Evolutionary conservation across 2,888 invertebrate species (phyloP).

Genomic region (Caenorhabditis japonica): DNA sequence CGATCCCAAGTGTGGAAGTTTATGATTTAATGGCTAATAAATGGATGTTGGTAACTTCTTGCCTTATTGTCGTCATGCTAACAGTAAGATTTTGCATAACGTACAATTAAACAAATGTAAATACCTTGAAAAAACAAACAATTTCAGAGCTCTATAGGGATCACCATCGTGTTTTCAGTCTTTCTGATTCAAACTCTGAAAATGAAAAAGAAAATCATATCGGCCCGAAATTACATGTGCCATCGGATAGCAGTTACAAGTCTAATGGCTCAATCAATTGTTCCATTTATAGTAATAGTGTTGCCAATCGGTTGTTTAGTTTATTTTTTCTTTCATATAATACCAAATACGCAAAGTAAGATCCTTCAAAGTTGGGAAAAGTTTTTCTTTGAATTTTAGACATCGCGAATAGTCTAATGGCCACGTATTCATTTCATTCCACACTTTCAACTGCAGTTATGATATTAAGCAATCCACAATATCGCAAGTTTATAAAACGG

Average conservation of each 20-base stretch:
- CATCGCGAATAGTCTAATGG: slow-evolving; percentile 37
- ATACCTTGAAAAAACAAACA: not conserved
- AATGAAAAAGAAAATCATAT: slow-evolving; percentile 5
- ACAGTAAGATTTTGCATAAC: too few species aligned
- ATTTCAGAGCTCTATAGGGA: slow-evolving; percentile 33
- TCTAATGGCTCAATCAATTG: slow-evolving; percentile 41
- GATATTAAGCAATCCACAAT: slow-evolving; percentile 46
- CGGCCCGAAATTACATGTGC: slow-evolving; percentile 20
- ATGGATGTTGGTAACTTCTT: slow-evolving; percentile 15
- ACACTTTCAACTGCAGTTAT: slow-evolving; percentile 38
- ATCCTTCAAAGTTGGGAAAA: too few species aligned
- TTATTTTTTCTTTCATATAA: slow-evolving; percentile 24
- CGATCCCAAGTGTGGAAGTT: slow-evolving; percentile 15
- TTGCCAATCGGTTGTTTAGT: slow-evolving; percentile 24
- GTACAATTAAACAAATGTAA: too few species aligned
- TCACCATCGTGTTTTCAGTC: slow-evolving; percentile 27
- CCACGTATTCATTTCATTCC: slow-evolving; percentile 30
- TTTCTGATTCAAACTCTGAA: slow-evolving; percentile 25
- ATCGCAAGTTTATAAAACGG: slow-evolving; percentile 15
- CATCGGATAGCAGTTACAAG: slow-evolving; percentile 42
- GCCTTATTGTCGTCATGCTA: slow-evolving; percentile 22
- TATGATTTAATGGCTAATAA: slow-evolving; percentile 26
- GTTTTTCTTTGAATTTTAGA: not conserved
- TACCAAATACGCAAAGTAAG: slow-evolving; percentile 25
- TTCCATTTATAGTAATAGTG: slow-evolving; percentile 29